Evolutionary conservation across 2,888 invertebrate genomes (phyloP).

Genomic region (Deroplatys truncata): DNA sequence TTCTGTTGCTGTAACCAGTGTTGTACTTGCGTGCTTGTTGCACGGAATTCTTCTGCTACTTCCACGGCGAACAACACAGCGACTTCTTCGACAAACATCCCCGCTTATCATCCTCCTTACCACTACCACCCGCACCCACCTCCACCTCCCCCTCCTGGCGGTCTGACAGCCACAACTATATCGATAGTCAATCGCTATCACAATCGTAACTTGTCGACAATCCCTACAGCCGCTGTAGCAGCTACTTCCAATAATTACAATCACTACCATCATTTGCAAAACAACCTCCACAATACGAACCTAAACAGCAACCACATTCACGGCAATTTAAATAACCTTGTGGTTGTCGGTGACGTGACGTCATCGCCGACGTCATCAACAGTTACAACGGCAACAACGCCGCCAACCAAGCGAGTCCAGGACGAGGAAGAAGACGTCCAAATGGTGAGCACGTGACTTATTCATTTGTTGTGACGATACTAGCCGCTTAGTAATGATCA

Average conservation of each 20-base stretch:
- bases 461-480: background rate
- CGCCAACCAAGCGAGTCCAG: conserved; percentile 26
- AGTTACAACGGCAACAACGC: conserved; percentile 20
- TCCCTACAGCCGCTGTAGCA: background rate
- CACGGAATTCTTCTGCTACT: conserved; percentile 12
- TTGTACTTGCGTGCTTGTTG: conserved; percentile 24
- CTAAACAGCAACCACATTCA: background rate
- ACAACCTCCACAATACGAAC: background rate
- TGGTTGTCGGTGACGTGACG: conserved; percentile 16
- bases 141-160: conserved; percentile 6
- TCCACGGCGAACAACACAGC: background rate
- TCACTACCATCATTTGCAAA: background rate
- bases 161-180: background rate
- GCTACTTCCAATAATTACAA: conserved; percentile 1
- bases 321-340: conserved; percentile 2
- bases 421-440: conserved; percentile 23
- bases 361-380: conserved; percentile 19
- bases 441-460: conserved; percentile 22
- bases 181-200: conserved; percentile 10
- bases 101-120: conserved; percentile 3
- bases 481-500: background rate
- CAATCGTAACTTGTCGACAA: conserved; percentile 9
- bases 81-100: background rate
- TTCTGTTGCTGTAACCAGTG: conserved; percentile 27
- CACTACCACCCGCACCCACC: conserved; percentile 11